These are phyloP conservation scores for Salticus scenicus DNA, from an alignment of 2,888 invertebrate species.

Conservation along the genomic window DNA sequence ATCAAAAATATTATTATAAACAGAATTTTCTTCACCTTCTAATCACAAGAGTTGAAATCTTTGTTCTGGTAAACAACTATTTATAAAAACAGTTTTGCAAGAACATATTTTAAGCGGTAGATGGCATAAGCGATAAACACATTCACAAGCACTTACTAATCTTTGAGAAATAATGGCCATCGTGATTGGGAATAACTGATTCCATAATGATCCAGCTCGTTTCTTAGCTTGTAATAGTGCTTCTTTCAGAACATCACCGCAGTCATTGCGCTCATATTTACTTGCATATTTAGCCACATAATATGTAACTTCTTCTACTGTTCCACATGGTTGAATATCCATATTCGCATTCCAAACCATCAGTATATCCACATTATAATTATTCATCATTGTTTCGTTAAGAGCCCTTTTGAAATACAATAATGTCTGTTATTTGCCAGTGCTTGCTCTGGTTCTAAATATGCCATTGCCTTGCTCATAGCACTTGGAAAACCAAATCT, in stretches of 20 bases:
- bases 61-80: not conserved
- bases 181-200: too few species aligned
- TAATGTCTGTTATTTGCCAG: conserved; percentile 11
- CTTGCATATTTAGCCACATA: too few species aligned
- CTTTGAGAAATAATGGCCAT: too few species aligned
- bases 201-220: not conserved
- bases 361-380: conserved; percentile 22
- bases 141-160: conserved; percentile 4
- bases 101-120: not conserved
- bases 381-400: conserved; percentile 31
- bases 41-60: not conserved
- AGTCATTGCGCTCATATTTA: conserved; percentile 3
- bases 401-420: conserved; percentile 8
- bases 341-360: too few species aligned
- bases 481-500: conserved; percentile 40
- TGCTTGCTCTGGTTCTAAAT: conserved; percentile 17
- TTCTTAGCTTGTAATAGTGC: conserved; percentile 8
- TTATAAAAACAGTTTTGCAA: not conserved
- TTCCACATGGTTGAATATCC: too few species aligned
- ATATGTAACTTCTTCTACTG: not conserved
- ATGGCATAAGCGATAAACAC: too few species aligned
- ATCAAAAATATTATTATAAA: too few species aligned
- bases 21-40: too few species aligned
- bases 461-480: not conserved
- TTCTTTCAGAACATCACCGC: not conserved